Evolutionary conservation across 2,113 vertebrate genomes (phyloP).

Genomic region (Sinocyclocheilus grahami): DNA sequence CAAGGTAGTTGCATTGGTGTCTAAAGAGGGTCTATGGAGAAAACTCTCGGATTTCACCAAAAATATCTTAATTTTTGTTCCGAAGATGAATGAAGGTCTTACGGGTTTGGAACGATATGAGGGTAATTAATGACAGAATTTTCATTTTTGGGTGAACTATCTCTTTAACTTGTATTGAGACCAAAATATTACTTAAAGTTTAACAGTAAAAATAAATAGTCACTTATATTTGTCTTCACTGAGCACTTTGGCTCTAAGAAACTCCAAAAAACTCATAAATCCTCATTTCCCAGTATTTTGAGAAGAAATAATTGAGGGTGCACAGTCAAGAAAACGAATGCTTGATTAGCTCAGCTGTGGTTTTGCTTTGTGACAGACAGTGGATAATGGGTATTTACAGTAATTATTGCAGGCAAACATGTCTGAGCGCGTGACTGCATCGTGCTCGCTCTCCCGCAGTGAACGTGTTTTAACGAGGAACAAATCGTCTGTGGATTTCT

Average conservation of each 20-base stretch:
- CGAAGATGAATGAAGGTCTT: too few species aligned
- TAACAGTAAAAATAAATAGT: neutral
- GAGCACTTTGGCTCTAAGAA: neutral
- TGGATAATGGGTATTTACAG: slow-evolving; percentile 41
- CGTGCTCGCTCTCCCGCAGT: slow-evolving; percentile 12
- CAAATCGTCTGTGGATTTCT: slow-evolving; percentile 52
- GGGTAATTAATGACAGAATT: too few species aligned
- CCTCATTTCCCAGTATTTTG: neutral
- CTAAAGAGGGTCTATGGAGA: too few species aligned
- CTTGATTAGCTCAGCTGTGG: slow-evolving; percentile 49
- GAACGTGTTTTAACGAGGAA: slow-evolving; percentile 47
- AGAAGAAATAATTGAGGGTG: slow-evolving; percentile 1
- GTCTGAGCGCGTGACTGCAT: slow-evolving; percentile 18
- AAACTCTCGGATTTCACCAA: too few species aligned
- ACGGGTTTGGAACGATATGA: too few species aligned
- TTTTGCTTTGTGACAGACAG: slow-evolving; percentile 30
- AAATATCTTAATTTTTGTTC: too few species aligned
- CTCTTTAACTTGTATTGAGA: neutral
- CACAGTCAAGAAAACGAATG: neutral
- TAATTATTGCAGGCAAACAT: slow-evolving; percentile 43
- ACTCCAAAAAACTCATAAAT: neutral
- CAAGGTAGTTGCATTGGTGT: too few species aligned
- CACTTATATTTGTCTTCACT: neutral
- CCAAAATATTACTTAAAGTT: neutral
- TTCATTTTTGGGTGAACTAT: too few species aligned